These are phyloP conservation scores for Ochropleura leucogaster DNA, from an alignment of 2,888 invertebrate species.

Conservation along the genomic window DNA sequence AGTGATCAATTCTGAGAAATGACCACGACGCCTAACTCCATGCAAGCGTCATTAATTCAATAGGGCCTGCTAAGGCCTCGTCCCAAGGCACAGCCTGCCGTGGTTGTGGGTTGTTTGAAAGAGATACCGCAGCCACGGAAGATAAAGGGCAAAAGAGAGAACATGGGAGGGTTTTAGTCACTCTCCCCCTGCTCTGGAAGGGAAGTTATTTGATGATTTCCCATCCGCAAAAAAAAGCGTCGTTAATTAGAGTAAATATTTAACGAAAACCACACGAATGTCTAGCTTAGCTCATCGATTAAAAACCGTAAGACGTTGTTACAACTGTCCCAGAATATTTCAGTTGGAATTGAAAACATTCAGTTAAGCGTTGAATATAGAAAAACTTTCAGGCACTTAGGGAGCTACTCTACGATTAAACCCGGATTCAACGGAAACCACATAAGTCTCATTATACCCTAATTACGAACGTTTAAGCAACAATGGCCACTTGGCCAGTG, in stretches of 20 bases:
- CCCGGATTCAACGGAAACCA: not conserved
- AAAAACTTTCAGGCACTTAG: not conserved
- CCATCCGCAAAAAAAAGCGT: not conserved
- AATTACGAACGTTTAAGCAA: conserved; percentile 28
- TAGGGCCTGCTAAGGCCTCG: too few relatives aligned
- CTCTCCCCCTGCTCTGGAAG: too few relatives aligned
- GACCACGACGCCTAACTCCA: too few relatives aligned
- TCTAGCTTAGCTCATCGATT: not conserved
- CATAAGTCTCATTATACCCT: conserved; percentile 1
- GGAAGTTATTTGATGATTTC: too few relatives aligned
- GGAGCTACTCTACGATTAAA: not conserved
- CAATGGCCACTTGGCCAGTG: conserved; percentile 7
- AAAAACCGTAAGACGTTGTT: not conserved
- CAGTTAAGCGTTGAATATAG: not conserved
- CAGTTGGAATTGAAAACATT: not conserved
- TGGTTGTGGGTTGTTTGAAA: too few relatives aligned
- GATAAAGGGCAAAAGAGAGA: too few relatives aligned
- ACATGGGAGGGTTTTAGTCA: too few relatives aligned
- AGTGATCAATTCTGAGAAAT: too few relatives aligned
- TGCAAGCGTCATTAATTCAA: too few relatives aligned
- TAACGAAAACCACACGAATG: not conserved
- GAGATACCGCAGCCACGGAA: too few relatives aligned
- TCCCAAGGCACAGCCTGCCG: too few relatives aligned
- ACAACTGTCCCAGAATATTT: not conserved
- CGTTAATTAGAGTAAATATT: not conserved